These are phyloP conservation scores for Cephus nigrinus DNA, from an alignment of 2,888 invertebrate species.

Conservation along the genomic window DNA sequence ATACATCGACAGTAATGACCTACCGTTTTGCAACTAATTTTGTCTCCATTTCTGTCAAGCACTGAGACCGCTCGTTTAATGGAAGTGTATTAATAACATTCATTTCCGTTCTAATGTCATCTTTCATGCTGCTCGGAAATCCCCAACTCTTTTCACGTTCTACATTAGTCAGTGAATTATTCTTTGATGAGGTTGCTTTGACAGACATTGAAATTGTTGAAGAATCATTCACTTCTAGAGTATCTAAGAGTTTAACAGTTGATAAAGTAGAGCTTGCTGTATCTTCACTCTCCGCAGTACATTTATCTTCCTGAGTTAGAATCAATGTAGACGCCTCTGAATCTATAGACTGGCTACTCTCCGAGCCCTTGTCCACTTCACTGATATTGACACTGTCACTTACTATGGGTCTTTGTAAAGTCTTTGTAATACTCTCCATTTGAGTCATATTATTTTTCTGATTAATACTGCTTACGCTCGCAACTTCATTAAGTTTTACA, in stretches of 20 bases:
- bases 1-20: constrained; percentile 12
- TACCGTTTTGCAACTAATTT: constrained; percentile 55
- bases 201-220: background rate
- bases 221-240: constrained; percentile 5
- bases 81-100: constrained; percentile 36
- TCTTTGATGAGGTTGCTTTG: constrained; percentile 22
- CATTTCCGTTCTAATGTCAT: constrained; percentile 41
- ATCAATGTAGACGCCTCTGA: constrained; percentile 34
- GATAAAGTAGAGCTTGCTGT: background rate
- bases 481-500: background rate
- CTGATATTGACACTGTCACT: background rate
- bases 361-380: constrained; percentile 1
- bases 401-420: background rate
- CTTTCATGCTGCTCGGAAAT: background rate
- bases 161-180: background rate
- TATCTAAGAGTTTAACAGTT: background rate
- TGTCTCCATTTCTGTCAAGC: constrained; percentile 46
- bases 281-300: background rate
- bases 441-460: background rate
- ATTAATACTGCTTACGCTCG: background rate
- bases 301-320: background rate
- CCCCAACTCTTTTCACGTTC: background rate
- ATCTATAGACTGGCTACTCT: constrained; percentile 15
- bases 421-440: background rate
- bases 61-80: constrained; percentile 33